Evolutionary conservation across 2,888 invertebrate genomes (phyloP).

Genomic region (Camptogramma bilineatum): DNA sequence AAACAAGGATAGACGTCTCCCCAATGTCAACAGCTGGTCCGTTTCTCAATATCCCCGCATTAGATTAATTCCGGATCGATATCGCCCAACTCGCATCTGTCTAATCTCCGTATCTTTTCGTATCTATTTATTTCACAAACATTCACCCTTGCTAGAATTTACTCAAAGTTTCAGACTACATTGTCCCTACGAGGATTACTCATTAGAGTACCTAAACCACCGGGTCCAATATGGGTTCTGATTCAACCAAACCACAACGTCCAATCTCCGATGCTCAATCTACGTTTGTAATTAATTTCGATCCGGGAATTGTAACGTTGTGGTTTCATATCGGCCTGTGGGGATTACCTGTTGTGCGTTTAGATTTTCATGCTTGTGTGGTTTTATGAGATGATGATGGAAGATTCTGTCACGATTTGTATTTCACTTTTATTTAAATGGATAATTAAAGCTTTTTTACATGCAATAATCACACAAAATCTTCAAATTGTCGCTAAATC

Average conservation of each 20-base stretch:
- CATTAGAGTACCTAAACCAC: neutral
- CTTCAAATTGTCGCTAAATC: too few species aligned
- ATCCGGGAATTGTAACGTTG: slow-evolving; percentile 4
- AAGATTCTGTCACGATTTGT: neutral
- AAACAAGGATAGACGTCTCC: neutral
- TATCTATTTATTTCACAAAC: neutral
- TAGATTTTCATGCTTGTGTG: neutral
- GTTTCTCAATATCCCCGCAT: neutral
- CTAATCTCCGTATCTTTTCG: too few species aligned
- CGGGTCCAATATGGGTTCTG: neutral
- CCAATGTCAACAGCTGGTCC: neutral
- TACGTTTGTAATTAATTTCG: slow-evolving; percentile 11
- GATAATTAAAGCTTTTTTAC: too few species aligned
- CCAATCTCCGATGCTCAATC: slow-evolving; percentile 14
- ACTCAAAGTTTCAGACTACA: neutral
- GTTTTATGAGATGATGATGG: neutral
- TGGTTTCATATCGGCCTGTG: slow-evolving; percentile 8
- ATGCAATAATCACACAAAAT: too few species aligned
- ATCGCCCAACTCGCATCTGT: neutral
- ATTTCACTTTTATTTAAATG: too few species aligned
- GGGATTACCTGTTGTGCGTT: neutral
- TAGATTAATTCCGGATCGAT: neutral
- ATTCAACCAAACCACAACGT: slow-evolving; percentile 10
- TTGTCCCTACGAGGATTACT: neutral
- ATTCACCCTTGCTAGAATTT: neutral